Conservation (phyloP, 2,113 vertebrate species). For the Chinchilla lanigera region DNA sequence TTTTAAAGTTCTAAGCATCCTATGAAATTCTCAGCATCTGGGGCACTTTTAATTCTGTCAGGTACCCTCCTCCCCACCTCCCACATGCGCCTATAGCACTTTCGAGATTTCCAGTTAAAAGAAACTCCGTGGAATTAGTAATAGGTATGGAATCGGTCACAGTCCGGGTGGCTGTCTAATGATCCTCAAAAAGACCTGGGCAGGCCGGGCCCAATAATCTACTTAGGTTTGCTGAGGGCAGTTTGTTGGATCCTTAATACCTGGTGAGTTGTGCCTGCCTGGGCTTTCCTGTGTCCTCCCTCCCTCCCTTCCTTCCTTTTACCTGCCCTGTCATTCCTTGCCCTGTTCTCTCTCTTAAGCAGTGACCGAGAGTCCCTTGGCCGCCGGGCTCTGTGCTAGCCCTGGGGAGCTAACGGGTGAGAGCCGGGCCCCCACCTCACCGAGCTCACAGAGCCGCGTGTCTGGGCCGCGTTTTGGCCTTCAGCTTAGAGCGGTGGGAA, state of each 20-base stretch:
- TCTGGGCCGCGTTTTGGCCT: not conserved
- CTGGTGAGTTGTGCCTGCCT: not conserved
- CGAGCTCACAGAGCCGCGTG: not conserved
- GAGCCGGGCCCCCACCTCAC: not conserved
- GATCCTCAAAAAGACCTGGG: constrained; percentile 56
- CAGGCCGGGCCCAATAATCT: constrained; percentile 33
- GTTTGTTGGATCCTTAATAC: constrained; percentile 47
- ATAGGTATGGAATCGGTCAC: constrained; percentile 40
- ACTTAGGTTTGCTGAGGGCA: constrained; percentile 58
- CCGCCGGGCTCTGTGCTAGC: not conserved
- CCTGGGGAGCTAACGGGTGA: not conserved
- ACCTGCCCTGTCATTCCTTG: not conserved
- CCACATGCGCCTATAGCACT: not conserved
- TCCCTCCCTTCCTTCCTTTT: not conserved
- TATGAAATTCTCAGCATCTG: constrained; percentile 18
- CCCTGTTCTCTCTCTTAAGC: not conserved
- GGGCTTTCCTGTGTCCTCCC: not conserved
- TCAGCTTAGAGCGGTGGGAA: not conserved
- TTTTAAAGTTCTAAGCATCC: not conserved
- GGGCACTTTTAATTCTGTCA: constrained; percentile 6
- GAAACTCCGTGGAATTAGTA: constrained; percentile 53
- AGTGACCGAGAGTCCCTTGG: not conserved
- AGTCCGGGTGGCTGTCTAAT: constrained; percentile 39
- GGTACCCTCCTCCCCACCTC: not conserved
- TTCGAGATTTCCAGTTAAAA: constrained; percentile 65